A percentile compares a stretch with the other conserved stretches of the same genome.
Evolutionary conservation across 2,113 vertebrate species (phyloP).

Genomic region (Aegotheles bennettii): DNA sequence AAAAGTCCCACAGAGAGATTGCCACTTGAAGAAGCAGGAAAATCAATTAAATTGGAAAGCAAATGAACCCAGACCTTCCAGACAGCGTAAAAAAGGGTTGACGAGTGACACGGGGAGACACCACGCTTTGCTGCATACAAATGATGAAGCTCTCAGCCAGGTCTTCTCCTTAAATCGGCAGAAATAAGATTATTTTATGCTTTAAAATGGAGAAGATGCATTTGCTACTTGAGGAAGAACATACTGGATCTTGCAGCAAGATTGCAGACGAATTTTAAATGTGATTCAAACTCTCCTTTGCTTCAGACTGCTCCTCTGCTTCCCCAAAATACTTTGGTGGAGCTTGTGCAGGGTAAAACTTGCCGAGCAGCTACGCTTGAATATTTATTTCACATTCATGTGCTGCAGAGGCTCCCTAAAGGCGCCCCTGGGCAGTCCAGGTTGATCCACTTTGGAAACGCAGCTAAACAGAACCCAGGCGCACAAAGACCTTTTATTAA

Average conservation of each 20-base stretch:
- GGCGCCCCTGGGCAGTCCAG: not conserved
- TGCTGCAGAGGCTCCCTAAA: not conserved
- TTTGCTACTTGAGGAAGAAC: not conserved
- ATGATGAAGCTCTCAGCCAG: not conserved
- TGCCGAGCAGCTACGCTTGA: not conserved
- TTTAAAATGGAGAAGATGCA: not conserved
- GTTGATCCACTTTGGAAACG: not conserved
- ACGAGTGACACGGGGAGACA: not conserved
- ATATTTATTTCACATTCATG: not conserved
- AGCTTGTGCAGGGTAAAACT: not conserved
- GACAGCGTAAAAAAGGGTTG: not conserved
- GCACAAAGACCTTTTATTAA: not conserved
- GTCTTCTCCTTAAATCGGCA: not conserved
- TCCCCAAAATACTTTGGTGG: not conserved
- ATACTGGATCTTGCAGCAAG: not conserved
- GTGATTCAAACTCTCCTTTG: not conserved
- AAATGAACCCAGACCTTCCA: not conserved
- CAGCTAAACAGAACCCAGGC: not conserved
- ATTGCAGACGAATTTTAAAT: not conserved
- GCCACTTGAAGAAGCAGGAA: not conserved
- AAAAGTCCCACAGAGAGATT: not conserved
- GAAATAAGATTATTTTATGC: not conserved
- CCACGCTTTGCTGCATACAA: not conserved
- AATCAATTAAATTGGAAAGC: not conserved
- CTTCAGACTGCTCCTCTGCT: not conserved